These are phyloP conservation scores for Empis livida DNA, from an alignment of 2,888 invertebrate genomes.

Conservation along the genomic window DNA sequence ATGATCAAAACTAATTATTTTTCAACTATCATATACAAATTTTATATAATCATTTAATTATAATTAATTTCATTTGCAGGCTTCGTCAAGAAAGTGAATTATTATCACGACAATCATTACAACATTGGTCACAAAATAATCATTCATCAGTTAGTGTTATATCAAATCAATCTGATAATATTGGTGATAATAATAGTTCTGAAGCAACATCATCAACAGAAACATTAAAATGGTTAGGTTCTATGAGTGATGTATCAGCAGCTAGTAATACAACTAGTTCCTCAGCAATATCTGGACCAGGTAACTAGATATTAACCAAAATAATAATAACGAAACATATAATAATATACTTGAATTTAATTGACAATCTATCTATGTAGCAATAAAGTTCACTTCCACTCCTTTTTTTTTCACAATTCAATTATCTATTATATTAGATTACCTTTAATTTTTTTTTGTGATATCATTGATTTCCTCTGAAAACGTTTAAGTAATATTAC, in stretches of 20 bases:
- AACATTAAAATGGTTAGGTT: constrained; percentile 67
- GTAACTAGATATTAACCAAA: background rate
- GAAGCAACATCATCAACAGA: constrained; percentile 49
- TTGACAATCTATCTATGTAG: too few species aligned
- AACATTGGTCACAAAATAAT: constrained; percentile 35
- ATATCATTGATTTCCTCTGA: too few species aligned
- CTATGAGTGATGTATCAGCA: constrained; percentile 58
- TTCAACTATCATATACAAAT: too few species aligned
- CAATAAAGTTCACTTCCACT: too few species aligned
- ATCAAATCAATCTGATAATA: constrained; percentile 5
- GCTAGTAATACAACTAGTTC: constrained; percentile 42
- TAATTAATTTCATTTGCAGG: constrained; percentile 17
- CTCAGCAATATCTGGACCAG: constrained; percentile 30
- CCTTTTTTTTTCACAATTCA: too few species aligned
- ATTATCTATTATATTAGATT: too few species aligned
- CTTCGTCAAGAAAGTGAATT: constrained; percentile 37
- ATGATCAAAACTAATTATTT: too few species aligned
- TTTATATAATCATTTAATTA: too few species aligned
- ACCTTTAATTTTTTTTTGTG: too few species aligned
- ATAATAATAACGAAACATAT: background rate
- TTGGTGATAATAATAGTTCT: constrained; percentile 28
- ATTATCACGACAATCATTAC: constrained; percentile 32
- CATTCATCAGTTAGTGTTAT: constrained; percentile 28
- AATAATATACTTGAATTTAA: too few species aligned
- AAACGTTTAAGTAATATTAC: too few species aligned